Conservation (phyloP, 2,113 vertebrate species). For the Callipepla californica region DNA sequence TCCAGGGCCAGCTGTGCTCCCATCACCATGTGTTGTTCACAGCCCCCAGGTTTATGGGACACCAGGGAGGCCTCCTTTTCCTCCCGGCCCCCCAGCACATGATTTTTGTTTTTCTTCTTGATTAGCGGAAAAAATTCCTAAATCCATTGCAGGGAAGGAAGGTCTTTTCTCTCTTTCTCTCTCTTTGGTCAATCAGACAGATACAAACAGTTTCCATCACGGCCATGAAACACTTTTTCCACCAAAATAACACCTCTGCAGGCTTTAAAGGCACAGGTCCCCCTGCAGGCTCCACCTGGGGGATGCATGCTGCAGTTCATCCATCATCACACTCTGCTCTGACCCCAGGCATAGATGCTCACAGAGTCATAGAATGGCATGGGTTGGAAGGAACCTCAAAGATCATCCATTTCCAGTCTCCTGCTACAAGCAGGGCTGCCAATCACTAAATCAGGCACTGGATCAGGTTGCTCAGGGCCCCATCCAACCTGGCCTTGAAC, state of each 20-base stretch:
- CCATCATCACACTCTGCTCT: not conserved
- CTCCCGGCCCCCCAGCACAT: slow-evolving; percentile 1
- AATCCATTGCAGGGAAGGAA: slow-evolving; percentile 72
- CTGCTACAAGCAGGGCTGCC: too few species aligned
- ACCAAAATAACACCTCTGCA: slow-evolving; percentile 29
- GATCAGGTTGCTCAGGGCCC: too few species aligned
- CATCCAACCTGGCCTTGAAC: too few species aligned
- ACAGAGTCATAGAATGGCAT: not conserved
- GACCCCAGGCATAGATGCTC: not conserved
- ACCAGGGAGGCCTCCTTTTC: slow-evolving; percentile 57
- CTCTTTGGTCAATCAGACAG: slow-evolving; percentile 57
- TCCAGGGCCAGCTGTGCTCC: slow-evolving; percentile 56
- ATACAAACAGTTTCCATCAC: slow-evolving; percentile 64
- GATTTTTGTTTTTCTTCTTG: slow-evolving; percentile 73
- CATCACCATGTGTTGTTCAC: slow-evolving; percentile 45
- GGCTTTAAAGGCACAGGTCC: slow-evolving; percentile 25
- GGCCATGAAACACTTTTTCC: slow-evolving; percentile 56
- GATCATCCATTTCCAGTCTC: not conserved
- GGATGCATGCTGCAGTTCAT: not conserved
- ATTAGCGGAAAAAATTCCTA: slow-evolving; percentile 77
- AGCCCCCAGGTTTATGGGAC: slow-evolving; percentile 49
- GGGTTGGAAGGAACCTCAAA: not conserved
- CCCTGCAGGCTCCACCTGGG: not conserved
- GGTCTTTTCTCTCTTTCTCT: slow-evolving; percentile 7
- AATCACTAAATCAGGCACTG: too few species aligned